Conservation (phyloP, 2,113 vertebrate species). For the Plestiodon gilberti region DNA sequence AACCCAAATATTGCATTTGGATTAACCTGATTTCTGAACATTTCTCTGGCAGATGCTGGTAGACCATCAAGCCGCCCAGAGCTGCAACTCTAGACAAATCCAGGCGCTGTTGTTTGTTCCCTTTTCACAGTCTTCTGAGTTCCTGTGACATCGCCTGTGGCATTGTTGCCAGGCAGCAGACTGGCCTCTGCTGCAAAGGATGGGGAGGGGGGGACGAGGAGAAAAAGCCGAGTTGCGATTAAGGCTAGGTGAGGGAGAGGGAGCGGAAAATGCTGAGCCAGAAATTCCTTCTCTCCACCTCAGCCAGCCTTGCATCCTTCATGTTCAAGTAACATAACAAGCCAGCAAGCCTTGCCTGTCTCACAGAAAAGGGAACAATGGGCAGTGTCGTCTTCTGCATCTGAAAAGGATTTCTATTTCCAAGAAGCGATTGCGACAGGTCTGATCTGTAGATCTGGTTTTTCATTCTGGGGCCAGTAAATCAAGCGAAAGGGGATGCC, state of each 20-base stretch:
- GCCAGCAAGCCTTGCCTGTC: not conserved
- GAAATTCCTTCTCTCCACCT: not conserved
- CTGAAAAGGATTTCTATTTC: not conserved
- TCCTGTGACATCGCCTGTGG: conserved; percentile 7
- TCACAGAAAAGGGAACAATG: not conserved
- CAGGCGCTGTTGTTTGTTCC: conserved; percentile 31
- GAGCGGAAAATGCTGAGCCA: conserved; percentile 9
- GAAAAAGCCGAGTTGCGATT: not conserved
- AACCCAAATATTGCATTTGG: conserved; percentile 4
- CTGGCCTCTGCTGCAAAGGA: not conserved
- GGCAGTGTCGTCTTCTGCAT: not conserved
- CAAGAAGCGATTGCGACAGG: not conserved
- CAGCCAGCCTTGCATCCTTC: not conserved
- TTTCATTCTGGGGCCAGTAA: not conserved
- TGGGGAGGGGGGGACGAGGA: not conserved
- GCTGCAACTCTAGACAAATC: conserved; percentile 34
- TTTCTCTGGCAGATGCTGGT: conserved; percentile 47
- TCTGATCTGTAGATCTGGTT: not conserved
- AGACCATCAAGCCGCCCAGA: conserved; percentile 41
- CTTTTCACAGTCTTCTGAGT: conserved; percentile 33
- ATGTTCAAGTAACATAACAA: not conserved
- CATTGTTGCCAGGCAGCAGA: conserved; percentile 35
- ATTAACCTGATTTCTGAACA: conserved; percentile 49
- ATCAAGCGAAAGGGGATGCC: not conserved
- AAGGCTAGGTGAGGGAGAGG: not conserved